Base-by-base conservation (phyloP, 1,140 invertebrate genomes). In the Drosophila gunungcola region DNA sequence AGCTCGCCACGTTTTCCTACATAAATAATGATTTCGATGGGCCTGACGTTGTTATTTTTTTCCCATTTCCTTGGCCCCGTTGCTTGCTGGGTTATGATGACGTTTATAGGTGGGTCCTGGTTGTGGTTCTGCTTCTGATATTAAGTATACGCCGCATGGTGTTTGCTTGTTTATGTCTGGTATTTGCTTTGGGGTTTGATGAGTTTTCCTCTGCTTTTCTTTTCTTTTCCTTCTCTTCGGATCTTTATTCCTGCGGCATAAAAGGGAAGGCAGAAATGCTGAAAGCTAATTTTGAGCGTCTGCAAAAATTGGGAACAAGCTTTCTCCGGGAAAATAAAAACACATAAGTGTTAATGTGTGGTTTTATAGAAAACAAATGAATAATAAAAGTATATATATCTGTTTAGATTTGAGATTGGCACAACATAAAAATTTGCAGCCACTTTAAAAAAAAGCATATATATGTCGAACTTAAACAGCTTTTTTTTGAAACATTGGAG, bases 211-310 rank as follows among this genome's bases (percentile, higher is more conserved):
- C 38, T 45, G n/a, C 12, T 2, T 43, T 16, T 13, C 41, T 29
- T 21, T 41, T 4, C 29, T 32, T 7, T 2, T 11, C 32, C 25
- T 64, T 29, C 25, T 11, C n/a, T 62, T 53, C 65, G 72, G 58
- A 74, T 80, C 64, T 70, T 79, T 88, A 73, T 77, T 70, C 61
- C 97, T 65, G 64, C 21, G 32, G 36, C 41, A 51, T 64, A 29
- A 68, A 43, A 69, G 65, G 13, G 54, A 45, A 42, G 21, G 7
- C 49, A 48, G 36, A 39, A 41, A 68, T 67, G 67, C 51, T 56
- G 67, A 67, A 29, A 41, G 67, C 63, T 39, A 55, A 56, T 70
- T 64, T 49, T 57, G 52, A 70, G 48, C 55, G 64, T 41, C 67
- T 70, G 67, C 64, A 42, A 49, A 41, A 45, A 56, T 56, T 67